These are phyloP conservation scores for Rafetus swinhoei DNA, from an alignment of 2,113 vertebrate genomes.

Conservation along the genomic window DNA sequence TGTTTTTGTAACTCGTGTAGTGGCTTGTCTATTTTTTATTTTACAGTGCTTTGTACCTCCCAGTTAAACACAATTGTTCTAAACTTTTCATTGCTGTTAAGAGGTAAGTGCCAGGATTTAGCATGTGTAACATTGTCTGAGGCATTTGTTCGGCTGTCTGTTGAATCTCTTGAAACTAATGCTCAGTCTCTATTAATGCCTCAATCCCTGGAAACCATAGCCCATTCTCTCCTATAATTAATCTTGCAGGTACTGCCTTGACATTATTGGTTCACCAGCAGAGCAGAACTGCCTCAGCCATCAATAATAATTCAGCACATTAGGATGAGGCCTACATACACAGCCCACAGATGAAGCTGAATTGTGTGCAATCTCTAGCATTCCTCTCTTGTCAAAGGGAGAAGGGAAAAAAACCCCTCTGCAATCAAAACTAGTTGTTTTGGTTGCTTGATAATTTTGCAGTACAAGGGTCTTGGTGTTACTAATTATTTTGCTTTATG, in stretches of 20 bases:
- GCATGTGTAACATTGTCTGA: conserved; percentile 75
- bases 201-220: conserved; percentile 79
- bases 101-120: conserved; percentile 68
- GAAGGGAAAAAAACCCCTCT: neutral
- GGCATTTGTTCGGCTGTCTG: conserved; percentile 80
- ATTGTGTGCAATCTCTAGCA: conserved; percentile 47
- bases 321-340: conserved; percentile 74
- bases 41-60: conserved; percentile 34
- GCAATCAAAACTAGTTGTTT: conserved; percentile 71
- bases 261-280: conserved; percentile 89
- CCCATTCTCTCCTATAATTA: conserved; percentile 84
- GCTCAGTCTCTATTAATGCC: conserved; percentile 85
- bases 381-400: conserved; percentile 34
- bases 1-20: conserved; percentile 30
- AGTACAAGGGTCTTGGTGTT: conserved; percentile 67
- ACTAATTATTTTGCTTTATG: conserved; percentile 75
- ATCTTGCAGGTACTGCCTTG: conserved; percentile 86
- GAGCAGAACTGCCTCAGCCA: conserved; percentile 85
- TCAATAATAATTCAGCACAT: conserved; percentile 87
- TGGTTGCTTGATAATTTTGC: conserved; percentile 73
- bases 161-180: conserved; percentile 83
- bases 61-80: conserved; percentile 57
- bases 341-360: conserved; percentile 68
- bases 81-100: conserved; percentile 57
- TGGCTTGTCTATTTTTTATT: conserved; percentile 24